These are phyloP conservation scores for Anguilla rostrata DNA, from an alignment of 2,113 vertebrate species.

Conservation along the genomic window DNA sequence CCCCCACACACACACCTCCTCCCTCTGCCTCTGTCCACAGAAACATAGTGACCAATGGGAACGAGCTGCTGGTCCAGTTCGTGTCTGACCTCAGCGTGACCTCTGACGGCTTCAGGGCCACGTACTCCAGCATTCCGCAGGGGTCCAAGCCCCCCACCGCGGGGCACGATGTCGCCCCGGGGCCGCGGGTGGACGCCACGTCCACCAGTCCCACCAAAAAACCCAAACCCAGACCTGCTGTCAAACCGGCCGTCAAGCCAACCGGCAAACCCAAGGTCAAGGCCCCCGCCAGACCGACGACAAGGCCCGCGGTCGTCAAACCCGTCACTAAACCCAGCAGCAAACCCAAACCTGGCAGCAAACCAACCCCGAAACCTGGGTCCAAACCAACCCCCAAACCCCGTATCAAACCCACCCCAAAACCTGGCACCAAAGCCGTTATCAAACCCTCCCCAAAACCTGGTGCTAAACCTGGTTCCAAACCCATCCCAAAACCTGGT, in stretches of 20 bases:
- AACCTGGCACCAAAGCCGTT: background rate
- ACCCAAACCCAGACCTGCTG: background rate
- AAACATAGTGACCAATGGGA: constrained; percentile 75
- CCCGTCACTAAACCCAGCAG: background rate
- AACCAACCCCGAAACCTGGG: background rate
- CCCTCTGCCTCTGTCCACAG: constrained; percentile 38
- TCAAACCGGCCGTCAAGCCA: background rate
- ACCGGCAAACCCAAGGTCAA: background rate
- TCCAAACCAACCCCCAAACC: background rate
- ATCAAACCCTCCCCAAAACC: background rate
- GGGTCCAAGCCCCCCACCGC: constrained; percentile 56
- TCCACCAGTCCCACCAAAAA: constrained; percentile 23
- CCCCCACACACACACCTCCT: background rate
- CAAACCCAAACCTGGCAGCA: background rate
- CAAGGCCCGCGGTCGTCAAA: constrained; percentile 3
- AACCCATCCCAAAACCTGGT: constrained; percentile 4
- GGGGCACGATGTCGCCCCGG: constrained; percentile 55
- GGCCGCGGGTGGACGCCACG: constrained; percentile 39
- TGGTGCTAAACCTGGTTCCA: background rate
- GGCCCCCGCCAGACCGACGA: background rate
- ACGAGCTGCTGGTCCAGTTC: constrained; percentile 86
- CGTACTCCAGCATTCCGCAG: constrained; percentile 67
- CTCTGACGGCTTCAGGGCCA: constrained; percentile 82
- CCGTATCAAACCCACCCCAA: background rate
- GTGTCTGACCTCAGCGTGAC: constrained; percentile 89